Percentiles rank a stretch among this genome's conserved stretches.
These are phyloP conservation scores for Epistrophe eligans DNA, from an alignment of 2,888 invertebrate genomes.

Conservation along the genomic window DNA sequence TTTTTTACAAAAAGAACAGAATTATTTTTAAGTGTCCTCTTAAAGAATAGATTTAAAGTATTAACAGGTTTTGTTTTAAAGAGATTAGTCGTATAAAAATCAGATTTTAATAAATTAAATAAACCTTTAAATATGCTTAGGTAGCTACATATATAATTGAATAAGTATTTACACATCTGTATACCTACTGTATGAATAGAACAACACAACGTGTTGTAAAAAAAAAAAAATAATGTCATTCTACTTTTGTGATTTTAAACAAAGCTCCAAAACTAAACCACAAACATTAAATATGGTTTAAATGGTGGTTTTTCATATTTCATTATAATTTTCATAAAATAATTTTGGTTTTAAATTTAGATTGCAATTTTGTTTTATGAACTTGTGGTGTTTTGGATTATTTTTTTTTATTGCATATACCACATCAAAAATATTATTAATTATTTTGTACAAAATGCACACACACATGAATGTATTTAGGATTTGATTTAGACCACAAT, in stretches of 20 bases:
- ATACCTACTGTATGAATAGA: not conserved
- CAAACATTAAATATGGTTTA: constrained; percentile 35
- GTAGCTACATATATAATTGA: not conserved
- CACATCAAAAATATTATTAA: constrained; percentile 24
- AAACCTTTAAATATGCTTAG: too few relatives aligned
- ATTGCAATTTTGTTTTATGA: constrained; percentile 25
- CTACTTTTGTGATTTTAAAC: not conserved
- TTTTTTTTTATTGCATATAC: constrained; percentile 5
- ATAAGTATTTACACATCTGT: not conserved
- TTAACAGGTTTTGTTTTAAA: not conserved
- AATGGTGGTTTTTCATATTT: constrained; percentile 24
- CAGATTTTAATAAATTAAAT: too few relatives aligned
- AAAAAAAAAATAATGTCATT: not conserved
- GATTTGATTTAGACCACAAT: constrained; percentile 11
- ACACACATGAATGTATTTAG: not conserved
- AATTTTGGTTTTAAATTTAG: constrained; percentile 14
- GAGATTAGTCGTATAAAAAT: not conserved
- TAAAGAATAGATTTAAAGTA: not conserved
- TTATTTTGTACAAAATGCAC: constrained; percentile 1
- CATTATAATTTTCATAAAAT: constrained; percentile 22
- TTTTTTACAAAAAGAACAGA: not conserved
- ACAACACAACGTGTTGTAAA: not conserved
- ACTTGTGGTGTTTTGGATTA: constrained; percentile 14
- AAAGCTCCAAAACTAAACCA: constrained; percentile 9
- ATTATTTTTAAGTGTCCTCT: constrained; percentile 1